A percentile compares a stretch with the other conserved stretches of the same genome.
These are phyloP conservation scores for Yponomeuta plumbellus DNA, from an alignment of 2,888 invertebrate species.

Conservation along the genomic window DNA sequence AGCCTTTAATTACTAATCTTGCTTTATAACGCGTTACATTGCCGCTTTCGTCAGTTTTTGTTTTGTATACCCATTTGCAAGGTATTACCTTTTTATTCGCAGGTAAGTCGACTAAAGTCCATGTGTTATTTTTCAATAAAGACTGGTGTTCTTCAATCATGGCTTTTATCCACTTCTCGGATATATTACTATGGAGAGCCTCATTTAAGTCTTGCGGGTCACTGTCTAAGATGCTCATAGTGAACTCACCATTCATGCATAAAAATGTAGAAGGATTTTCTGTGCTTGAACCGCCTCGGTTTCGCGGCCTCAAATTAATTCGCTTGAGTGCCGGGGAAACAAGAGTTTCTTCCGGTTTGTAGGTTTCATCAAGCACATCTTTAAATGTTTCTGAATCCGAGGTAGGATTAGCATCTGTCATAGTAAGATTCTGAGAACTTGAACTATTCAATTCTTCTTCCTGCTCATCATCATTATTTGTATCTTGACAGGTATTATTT, in stretches of 20 bases:
- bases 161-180: constrained; percentile 26
- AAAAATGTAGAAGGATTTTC: neutral
- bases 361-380: neutral
- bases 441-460: no score
- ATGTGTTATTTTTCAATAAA: constrained; percentile 27
- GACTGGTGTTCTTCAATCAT: constrained; percentile 28
- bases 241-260: neutral
- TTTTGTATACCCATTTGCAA: constrained; percentile 31
- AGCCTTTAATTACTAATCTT: constrained; percentile 18
- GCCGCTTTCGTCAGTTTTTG: constrained; percentile 25
- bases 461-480: no score
- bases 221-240: constrained; percentile 1
- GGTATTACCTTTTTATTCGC: constrained; percentile 24
- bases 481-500: no score
- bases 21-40: constrained; percentile 20
- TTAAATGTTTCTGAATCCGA: neutral
- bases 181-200: constrained; percentile 21
- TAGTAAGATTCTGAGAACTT: no score
- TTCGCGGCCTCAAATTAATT: neutral
- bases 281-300: no score
- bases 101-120: constrained; percentile 25
- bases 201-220: constrained; percentile 17
- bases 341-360: neutral
- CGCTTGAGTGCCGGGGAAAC: neutral
- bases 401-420: no score